phyloP scores from a whole-genome alignment of 2,113 vertebrate species.

The Trogon melanurus region DNA sequence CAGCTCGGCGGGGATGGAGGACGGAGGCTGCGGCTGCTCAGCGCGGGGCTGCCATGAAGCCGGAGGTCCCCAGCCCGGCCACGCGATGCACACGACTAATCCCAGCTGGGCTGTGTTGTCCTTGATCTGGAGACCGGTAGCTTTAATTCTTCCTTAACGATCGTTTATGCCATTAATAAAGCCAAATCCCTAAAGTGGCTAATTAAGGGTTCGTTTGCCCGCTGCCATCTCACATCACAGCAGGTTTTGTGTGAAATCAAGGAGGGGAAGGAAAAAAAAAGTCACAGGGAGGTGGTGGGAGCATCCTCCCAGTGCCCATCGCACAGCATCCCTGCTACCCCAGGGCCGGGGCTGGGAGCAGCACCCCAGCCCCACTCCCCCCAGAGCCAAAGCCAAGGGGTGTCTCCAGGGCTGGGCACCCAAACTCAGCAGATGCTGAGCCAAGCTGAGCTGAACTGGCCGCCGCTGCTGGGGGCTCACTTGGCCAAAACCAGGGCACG shows the following conservation, averaged over 20 bases:
- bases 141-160: neutral
- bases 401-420: neutral
- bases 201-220: neutral
- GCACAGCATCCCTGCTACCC: neutral
- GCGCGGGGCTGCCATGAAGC: neutral
- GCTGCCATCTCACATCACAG: fast-evolving
- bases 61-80: neutral
- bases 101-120: neutral
- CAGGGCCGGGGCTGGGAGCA: fast-evolving
- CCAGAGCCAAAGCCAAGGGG: neutral
- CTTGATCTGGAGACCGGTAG: fast-evolving
- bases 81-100: fast-evolving
- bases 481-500: neutral
- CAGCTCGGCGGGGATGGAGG: fast-evolving
- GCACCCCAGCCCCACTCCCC: too few species aligned
- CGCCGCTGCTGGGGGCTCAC: neutral
- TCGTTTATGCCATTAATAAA: neutral
- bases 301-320: neutral
- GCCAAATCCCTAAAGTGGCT: neutral
- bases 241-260: neutral
- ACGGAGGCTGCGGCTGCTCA: neutral
- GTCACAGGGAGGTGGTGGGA: neutral
- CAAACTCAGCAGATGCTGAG: neutral
- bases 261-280: fast-evolving
- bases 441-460: fast-evolving